Percentiles rank a stretch among this genome's conserved stretches.
phyloP scores from a whole-genome alignment of 23 tunicate genomes.

The Phallusia fumigata region DNA sequence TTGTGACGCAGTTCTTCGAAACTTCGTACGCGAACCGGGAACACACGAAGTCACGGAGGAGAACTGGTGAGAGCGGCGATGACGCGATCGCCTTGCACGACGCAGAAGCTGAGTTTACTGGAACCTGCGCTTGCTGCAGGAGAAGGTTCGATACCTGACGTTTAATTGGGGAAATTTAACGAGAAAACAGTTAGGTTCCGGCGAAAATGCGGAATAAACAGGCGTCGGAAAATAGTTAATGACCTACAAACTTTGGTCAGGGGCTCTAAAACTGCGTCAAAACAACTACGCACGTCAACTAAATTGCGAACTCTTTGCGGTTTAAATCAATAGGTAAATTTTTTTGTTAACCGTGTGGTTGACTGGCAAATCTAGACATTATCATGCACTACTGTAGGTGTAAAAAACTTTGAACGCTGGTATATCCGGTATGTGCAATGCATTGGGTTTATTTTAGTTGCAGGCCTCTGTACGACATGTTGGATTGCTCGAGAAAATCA shows the following conservation, averaged over 20 bases:
- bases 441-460: not conserved
- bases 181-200: too few species aligned
- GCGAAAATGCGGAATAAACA: too few species aligned
- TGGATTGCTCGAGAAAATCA: slow-evolving; percentile 48
- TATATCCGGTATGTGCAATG: too few species aligned
- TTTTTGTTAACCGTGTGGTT: not conserved
- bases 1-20: slow-evolving; percentile 11
- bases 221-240: too few species aligned
- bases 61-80: not conserved
- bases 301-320: too few species aligned
- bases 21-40: slow-evolving; percentile 21
- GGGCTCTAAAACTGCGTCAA: too few species aligned
- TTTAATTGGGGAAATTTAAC: too few species aligned
- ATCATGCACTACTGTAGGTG: not conserved
- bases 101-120: not conserved
- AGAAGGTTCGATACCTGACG: not conserved
- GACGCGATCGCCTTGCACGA: not conserved
- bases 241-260: too few species aligned
- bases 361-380: not conserved
- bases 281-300: too few species aligned
- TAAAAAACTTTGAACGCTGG: too few species aligned
- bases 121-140: not conserved
- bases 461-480: slow-evolving; percentile 1
- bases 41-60: not conserved
- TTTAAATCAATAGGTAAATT: not conserved